Conservation (phyloP, 2,888 invertebrate species). For the Aspidapion aeneum region DNA sequence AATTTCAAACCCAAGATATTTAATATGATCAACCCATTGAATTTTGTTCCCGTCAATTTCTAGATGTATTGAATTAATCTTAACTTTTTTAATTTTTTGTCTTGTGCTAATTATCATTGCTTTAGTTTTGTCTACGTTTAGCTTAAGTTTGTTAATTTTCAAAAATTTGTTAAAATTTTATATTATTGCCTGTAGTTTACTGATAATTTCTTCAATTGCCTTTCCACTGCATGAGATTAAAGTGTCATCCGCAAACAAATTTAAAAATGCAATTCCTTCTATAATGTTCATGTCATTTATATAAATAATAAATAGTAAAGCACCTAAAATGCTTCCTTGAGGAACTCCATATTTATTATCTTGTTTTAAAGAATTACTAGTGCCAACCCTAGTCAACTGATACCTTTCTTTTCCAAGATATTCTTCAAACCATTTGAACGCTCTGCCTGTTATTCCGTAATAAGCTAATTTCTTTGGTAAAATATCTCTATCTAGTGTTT, state of each 20-base stretch:
- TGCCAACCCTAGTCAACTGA: neutral
- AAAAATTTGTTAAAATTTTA: neutral
- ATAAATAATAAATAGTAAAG: no score
- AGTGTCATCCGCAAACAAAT: no score
- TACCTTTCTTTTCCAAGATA: neutral
- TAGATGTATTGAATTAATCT: neutral
- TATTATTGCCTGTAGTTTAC: neutral
- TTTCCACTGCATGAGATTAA: neutral
- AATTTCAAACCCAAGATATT: neutral
- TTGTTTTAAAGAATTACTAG: neutral
- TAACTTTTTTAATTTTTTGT: constrained; percentile 7
- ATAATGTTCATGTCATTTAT: no score
- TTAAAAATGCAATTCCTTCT: no score
- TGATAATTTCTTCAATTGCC: neutral
- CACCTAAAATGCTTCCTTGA: no score
- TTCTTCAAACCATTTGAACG: neutral
- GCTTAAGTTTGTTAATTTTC: neutral
- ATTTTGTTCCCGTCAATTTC: neutral
- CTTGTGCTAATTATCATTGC: neutral
- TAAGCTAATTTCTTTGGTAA: neutral
- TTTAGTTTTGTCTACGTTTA: neutral
- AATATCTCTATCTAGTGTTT: neutral
- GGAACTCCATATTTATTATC: no score
- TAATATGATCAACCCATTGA: neutral
- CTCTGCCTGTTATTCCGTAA: neutral